Evolutionary conservation across 2,113 vertebrate species (phyloP).

Genomic region (Lampris incognitus): DNA sequence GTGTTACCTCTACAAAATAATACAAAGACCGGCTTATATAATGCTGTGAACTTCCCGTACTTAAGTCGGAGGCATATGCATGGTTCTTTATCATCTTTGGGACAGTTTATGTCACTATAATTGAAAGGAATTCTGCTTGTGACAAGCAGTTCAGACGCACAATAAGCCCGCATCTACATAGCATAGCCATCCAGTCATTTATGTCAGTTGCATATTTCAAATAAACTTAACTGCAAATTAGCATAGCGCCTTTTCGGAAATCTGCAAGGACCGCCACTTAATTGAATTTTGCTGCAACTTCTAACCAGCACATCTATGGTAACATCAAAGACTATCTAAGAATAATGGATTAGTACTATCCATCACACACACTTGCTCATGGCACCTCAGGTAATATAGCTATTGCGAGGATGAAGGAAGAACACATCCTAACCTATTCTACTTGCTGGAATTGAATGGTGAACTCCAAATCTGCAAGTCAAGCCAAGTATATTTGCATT

Average conservation of each 20-base stretch:
- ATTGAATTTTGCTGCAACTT: conserved; percentile 79
- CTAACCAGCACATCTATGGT: conserved; percentile 67
- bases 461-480: background rate
- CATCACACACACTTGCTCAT: conserved; percentile 77
- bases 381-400: conserved; percentile 72
- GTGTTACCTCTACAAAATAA: conserved; percentile 18
- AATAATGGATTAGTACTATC: conserved; percentile 84
- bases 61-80: conserved; percentile 35
- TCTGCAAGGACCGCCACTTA: conserved; percentile 68
- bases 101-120: conserved; percentile 49
- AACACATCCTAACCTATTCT: background rate
- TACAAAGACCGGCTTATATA: conserved; percentile 34
- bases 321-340: conserved; percentile 76
- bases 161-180: conserved; percentile 25
- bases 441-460: conserved; percentile 8
- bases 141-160: conserved; percentile 36
- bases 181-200: conserved; percentile 32
- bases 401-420: conserved; percentile 57
- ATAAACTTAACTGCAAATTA: conserved; percentile 56
- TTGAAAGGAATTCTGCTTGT: conserved; percentile 51
- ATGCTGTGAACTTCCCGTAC: conserved; percentile 33
- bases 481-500: background rate
- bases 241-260: conserved; percentile 52
- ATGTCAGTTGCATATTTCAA: conserved; percentile 41
- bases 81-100: conserved; percentile 44